phyloP scores from a whole-genome alignment of 2,888 invertebrate species.

The Pheosia tremula region DNA sequence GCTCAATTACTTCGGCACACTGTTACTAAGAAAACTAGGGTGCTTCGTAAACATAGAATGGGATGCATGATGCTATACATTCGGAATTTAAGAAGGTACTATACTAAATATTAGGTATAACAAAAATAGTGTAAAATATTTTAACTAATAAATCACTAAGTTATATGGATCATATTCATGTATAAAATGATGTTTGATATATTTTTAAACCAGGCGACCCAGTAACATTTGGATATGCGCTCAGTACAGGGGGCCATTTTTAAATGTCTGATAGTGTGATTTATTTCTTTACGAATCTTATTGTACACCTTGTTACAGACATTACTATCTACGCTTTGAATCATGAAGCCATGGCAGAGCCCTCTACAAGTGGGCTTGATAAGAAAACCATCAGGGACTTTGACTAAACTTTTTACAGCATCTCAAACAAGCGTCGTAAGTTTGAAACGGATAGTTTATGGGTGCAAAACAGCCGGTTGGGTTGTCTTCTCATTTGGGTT shows the following conservation, averaged over 20 bases:
- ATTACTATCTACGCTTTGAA: too few relatives aligned
- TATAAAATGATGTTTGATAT: too few relatives aligned
- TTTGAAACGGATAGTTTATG: neutral
- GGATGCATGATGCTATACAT: neutral
- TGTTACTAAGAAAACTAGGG: constrained; percentile 14
- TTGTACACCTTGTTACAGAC: too few relatives aligned
- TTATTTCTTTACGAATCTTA: too few relatives aligned
- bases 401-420: neutral
- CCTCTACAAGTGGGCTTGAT: constrained; percentile 13
- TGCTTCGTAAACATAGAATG: constrained; percentile 18
- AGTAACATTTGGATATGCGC: too few relatives aligned
- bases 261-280: too few relatives aligned
- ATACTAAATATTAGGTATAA: too few relatives aligned
- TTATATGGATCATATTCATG: too few relatives aligned
- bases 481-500: neutral
- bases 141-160: too few relatives aligned
- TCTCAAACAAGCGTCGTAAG: neutral
- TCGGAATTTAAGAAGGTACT: neutral
- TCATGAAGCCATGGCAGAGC: neutral
- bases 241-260: too few relatives aligned
- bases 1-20: constrained; percentile 26
- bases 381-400: neutral
- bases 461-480: neutral
- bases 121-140: too few relatives aligned
- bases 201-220: too few relatives aligned